These are phyloP conservation scores for Drosophila gaucha DNA, from an alignment of 2,888 invertebrate genomes.

Conservation along the genomic window DNA sequence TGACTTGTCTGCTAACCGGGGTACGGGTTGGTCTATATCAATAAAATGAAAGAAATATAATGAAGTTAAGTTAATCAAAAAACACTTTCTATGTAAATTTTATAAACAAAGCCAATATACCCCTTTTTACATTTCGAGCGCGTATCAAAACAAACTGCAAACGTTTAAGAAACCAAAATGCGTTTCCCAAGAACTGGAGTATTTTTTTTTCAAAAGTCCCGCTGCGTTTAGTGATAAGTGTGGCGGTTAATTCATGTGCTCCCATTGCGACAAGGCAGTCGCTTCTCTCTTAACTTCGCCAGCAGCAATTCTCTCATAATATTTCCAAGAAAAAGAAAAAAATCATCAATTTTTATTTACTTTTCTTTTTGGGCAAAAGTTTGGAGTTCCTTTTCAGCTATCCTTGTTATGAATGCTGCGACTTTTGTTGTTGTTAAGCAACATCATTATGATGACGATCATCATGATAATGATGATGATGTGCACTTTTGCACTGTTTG, in stretches of 20 bases:
- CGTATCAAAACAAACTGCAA: conserved; percentile 19
- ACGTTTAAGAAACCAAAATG: conserved; percentile 13
- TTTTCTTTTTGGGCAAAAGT: conserved; percentile 13
- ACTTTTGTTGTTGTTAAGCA: conserved; percentile 29
- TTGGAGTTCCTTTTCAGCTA: conserved; percentile 20
- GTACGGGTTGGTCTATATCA: too few species aligned
- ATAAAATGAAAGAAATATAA: too few species aligned
- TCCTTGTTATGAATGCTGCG: conserved; percentile 32
- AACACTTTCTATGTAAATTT: too few species aligned
- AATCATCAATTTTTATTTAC: conserved; percentile 15
- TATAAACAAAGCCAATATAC: not conserved
- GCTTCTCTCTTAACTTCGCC: not conserved
- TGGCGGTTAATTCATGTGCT: conserved; percentile 41
- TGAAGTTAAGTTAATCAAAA: too few species aligned
- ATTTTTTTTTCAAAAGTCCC: conserved; percentile 18
- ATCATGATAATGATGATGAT: conserved; percentile 40
- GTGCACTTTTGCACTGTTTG: conserved; percentile 48
- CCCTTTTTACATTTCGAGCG: not conserved
- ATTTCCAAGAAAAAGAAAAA: conserved; percentile 17
- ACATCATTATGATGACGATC: conserved; percentile 29
- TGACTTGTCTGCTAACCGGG: too few species aligned
- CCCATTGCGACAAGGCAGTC: conserved; percentile 6
- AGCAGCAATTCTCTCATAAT: not conserved
- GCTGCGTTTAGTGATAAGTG: conserved; percentile 51
- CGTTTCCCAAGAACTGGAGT: conserved; percentile 32